Conservation (phyloP, 2,113 vertebrate species). For the Haplochromis vanheusdeni region DNA sequence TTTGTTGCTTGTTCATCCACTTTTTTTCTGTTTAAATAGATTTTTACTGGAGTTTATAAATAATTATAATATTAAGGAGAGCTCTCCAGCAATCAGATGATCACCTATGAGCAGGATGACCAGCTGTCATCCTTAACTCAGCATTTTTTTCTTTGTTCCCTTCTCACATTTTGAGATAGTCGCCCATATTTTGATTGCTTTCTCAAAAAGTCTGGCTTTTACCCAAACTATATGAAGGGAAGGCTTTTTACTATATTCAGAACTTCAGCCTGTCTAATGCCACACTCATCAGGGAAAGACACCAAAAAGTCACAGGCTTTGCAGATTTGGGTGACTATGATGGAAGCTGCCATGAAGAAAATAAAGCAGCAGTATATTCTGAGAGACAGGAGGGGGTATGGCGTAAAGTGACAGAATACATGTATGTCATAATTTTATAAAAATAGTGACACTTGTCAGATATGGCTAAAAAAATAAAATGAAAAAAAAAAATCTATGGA, state of each 20-base stretch:
- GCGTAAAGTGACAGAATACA: background rate
- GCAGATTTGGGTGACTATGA: background rate
- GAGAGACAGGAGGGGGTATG: background rate
- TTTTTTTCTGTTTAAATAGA: background rate
- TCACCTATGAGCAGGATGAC: background rate
- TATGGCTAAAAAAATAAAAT: background rate
- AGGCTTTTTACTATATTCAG: background rate
- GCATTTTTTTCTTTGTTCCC: background rate
- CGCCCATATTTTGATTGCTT: background rate
- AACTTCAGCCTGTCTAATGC: background rate
- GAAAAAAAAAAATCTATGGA: background rate
- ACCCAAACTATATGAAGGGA: background rate
- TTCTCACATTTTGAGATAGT: background rate
- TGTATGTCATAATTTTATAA: background rate
- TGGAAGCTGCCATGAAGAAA: background rate
- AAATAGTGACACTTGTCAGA: background rate
- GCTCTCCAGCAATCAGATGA: background rate
- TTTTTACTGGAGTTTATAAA: background rate
- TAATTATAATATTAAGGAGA: background rate
- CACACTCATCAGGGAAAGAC: background rate
- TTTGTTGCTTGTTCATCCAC: background rate
- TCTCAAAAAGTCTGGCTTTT: background rate
- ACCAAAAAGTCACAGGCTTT: background rate
- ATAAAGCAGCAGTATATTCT: background rate
- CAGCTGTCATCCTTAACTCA: background rate